phyloP scores from a whole-genome alignment of 2,113 vertebrate species.

The Phrynosoma platyrhinos region DNA sequence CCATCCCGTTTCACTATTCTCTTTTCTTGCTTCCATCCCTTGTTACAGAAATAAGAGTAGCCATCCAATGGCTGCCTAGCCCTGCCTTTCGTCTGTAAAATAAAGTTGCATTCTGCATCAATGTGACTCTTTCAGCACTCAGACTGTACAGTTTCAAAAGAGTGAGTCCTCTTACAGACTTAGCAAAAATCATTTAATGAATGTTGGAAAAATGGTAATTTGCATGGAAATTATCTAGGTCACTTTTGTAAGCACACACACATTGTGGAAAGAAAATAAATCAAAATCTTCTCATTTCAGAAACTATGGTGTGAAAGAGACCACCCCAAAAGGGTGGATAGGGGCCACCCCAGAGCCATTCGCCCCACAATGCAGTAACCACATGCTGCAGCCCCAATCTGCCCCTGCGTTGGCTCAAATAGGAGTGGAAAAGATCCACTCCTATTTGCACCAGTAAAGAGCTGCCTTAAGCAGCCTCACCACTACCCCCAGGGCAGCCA shows the following conservation, averaged over 20 bases:
- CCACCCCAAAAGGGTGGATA: no score
- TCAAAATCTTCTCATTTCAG: not conserved
- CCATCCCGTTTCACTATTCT: constrained; percentile 61
- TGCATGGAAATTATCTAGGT: constrained; percentile 74
- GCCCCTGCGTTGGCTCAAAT: no score
- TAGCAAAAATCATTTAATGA: constrained; percentile 76
- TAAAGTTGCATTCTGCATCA: constrained; percentile 47
- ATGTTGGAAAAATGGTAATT: constrained; percentile 69
- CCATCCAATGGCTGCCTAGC: constrained; percentile 56
- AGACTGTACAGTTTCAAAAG: constrained; percentile 61
- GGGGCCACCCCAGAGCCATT: no score
- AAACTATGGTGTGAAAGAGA: not conserved
- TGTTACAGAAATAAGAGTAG: constrained; percentile 64
- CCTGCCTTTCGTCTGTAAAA: constrained; percentile 57
- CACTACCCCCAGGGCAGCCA: no score
- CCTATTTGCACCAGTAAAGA: no score
- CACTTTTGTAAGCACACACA: not conserved
- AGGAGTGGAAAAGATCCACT: no score
- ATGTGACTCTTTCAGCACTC: constrained; percentile 74
- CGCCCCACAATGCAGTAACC: no score
- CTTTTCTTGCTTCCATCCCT: constrained; percentile 56
- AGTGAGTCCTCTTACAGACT: constrained; percentile 56
- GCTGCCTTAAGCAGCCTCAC: no score
- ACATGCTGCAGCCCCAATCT: no score
- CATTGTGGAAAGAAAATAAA: constrained; percentile 17